Evolutionary conservation across 2,797 vertebrate genomes (phyloP).

Genomic region (Chrysocyon brachyurus): DNA sequence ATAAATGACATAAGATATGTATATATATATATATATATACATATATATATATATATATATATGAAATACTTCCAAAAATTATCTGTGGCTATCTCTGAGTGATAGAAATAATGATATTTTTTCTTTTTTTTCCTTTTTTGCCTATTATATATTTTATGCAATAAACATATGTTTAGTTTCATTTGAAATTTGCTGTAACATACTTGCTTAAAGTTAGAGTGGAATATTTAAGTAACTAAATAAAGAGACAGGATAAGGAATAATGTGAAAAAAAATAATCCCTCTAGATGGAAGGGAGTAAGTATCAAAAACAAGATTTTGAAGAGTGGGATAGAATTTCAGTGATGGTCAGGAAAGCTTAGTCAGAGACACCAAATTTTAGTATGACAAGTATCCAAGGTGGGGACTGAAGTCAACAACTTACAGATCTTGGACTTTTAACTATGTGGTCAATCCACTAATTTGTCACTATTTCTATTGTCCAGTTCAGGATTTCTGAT

Average conservation of each 20-base stretch:
- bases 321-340: not conserved
- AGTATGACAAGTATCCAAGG: not conserved
- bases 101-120: not conserved
- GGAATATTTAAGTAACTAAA: not conserved
- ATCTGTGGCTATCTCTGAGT: not conserved
- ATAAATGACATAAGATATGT: not conserved
- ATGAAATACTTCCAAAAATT: not conserved
- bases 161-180: slow-evolving; percentile 16
- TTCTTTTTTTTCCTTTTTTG: not conserved
- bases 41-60: no score
- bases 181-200: slow-evolving; percentile 35
- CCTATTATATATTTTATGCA: not conserved
- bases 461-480: slow-evolving; percentile 47
- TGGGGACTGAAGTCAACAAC: not conserved
- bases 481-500: slow-evolving; percentile 12
- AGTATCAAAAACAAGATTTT: not conserved
- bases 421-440: not conserved
- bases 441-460: not conserved
- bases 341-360: not conserved
- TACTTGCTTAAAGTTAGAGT: not conserved
- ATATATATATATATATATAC: not conserved
- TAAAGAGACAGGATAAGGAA: not conserved
- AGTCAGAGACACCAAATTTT: not conserved
- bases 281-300: not conserved
- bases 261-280: slow-evolving; percentile 37